Evolutionary conservation across 2,888 invertebrate genomes (phyloP), one percentile per base, ranked within the genome.

Genomic region (Drosophila planitibia): DNA sequence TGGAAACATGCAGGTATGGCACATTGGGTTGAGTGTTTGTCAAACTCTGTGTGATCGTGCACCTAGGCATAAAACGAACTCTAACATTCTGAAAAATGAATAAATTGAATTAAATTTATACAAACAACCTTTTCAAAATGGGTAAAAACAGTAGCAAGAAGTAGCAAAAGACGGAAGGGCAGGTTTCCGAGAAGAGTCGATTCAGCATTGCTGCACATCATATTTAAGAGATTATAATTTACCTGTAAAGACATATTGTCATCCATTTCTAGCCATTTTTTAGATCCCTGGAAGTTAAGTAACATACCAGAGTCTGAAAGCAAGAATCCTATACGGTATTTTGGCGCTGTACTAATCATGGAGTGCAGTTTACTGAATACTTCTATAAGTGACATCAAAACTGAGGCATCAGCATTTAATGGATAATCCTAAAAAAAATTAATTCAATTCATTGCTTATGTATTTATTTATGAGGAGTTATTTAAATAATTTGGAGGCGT

Each of bases 1-100:
- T 99, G 0, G 99, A 99, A 10, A 99, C 99, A 93, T 99, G 99
- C 94, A 99, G 96, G 82, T 96, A 96, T 3, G 99, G 93, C 5
- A 86, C 70, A 63, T 74, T 75, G 0, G 75, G 62, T 47, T 72
- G 53, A 67, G 69, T 75, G 51, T 62, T 77, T 5, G 72, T 60
- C 35, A 96, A 94, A 0, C 95, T 94, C 1, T 95, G 94, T 0
- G 96, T 95, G 12, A 98, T 94, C 0, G 97, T 95, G 92, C n/a
- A n/a, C n/a, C n/a, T n/a, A n/a, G 93, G 92, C 99, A 99, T 91
- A 99, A 94, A 0, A 97, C 97, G 93, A 97, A 98, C 0, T 97
- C 96, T n/a, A 0, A 98, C 97, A 91, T 98, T 98, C 96, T 98
- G 51, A 25, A 79, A 79, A 47, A 16, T 54, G 3, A 39, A 22